Base-by-base conservation (phyloP, 2,113 vertebrate genomes). In the Aplodontia rufa region DNA sequence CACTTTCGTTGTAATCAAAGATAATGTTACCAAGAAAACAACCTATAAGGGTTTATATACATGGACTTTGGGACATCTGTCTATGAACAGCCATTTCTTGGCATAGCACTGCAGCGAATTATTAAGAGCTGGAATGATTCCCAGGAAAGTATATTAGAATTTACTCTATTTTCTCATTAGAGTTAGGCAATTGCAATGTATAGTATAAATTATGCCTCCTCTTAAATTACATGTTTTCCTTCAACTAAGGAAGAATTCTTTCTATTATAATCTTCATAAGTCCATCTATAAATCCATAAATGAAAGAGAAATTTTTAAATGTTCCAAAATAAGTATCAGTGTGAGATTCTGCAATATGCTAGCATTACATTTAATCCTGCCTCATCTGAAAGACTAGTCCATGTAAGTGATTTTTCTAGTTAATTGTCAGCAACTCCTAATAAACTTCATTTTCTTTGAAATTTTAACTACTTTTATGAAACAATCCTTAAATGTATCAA, bases 161-260 rank as follows among this genome's bases (percentile, higher is more conserved):
- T 98, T 97, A 96, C 83, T 97, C 97, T 97, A 96, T 96, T 98
- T 97, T 97, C 74, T 97, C 90, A 95, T 98, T 93, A 96, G 98
- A 98, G 87, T 97, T 95, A 97, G 95, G 81, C 87, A 97, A 93
- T 92, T 79, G 51, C 93, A 98, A 91, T 88, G 17, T 93, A 85
- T 95, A 83, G 47, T 94, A 97, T 97, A 98, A 98, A 97, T 97
- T 96, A 95, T 28, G 16, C 82, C 92, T 97, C 89, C 51, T 62
- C 91, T 94, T 96, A 98, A 98, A 88, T 81, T 97, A 78, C 79
- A 96, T 83, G 97, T 93, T 98, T 98, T 98, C 86, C 96, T 97
- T 97, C 97, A 98, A 97, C 87, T 82, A 93, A 96, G 55, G 55
- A 96, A 95, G 94, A 97, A 91, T 71, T 97, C 91, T 96, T 96